Evolutionary conservation across 1,140 invertebrate genomes (phyloP).

Genomic region (Leptopilina boulardi): DNA sequence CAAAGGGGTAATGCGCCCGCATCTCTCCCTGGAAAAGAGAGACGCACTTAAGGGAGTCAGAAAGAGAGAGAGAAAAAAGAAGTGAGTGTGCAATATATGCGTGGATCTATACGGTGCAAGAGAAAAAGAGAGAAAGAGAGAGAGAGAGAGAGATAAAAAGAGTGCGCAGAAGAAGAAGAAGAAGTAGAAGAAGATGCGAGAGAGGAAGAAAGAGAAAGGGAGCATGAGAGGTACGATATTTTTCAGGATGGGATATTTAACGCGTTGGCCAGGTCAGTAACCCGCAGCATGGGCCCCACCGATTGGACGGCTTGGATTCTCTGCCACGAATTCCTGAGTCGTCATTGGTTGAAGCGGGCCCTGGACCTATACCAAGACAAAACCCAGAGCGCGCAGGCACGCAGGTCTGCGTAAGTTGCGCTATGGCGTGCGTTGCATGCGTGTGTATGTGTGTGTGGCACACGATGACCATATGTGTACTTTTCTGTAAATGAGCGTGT

Average conservation of each 20-base stretch:
- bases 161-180: slow-evolving; percentile 43
- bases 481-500: slow-evolving; percentile 52
- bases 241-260: slow-evolving; percentile 76
- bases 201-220: slow-evolving; percentile 52
- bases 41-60: slow-evolving; percentile 38
- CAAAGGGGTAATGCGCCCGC: slow-evolving; percentile 67
- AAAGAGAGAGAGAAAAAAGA: slow-evolving; percentile 30
- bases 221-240: slow-evolving; percentile 70
- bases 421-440: slow-evolving; percentile 25
- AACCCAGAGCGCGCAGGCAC: slow-evolving; percentile 58
- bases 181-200: slow-evolving; percentile 48
- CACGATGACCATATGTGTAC: slow-evolving; percentile 32
- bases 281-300: slow-evolving; percentile 66
- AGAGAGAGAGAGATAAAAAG: slow-evolving; percentile 44
- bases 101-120: slow-evolving; percentile 27
- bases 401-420: slow-evolving; percentile 42
- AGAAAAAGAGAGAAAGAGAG: slow-evolving; percentile 47
- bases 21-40: slow-evolving; percentile 53
- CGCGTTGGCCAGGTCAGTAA: slow-evolving; percentile 75
- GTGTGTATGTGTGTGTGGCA: not conserved
- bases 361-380: slow-evolving; percentile 75
- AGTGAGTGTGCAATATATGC: slow-evolving; percentile 39
- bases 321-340: slow-evolving; percentile 72
- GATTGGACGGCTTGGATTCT: slow-evolving; percentile 68
- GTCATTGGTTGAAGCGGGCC: slow-evolving; percentile 73